Conservation (phyloP, 2,888 invertebrate species). For the Aphelenchoides bicaudatus region DNA sequence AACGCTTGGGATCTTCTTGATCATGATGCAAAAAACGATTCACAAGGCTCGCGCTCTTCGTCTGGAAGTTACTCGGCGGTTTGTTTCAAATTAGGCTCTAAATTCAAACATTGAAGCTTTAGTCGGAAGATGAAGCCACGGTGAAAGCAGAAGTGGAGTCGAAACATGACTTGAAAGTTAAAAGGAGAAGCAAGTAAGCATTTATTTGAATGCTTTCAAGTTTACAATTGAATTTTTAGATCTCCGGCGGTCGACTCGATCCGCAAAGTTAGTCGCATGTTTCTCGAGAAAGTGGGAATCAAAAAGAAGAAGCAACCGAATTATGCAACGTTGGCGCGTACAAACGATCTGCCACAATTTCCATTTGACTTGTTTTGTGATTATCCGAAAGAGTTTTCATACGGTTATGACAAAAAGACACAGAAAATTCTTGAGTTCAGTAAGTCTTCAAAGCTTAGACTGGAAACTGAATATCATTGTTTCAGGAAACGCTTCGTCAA, state of each 20-base stretch:
- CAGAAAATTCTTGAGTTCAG: too few relatives aligned
- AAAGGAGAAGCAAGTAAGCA: constrained; percentile 17
- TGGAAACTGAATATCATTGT: too few relatives aligned
- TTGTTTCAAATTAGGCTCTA: too few relatives aligned
- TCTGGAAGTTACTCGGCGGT: not conserved
- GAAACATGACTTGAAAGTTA: constrained; percentile 5
- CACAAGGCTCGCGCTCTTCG: not conserved
- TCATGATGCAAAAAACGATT: constrained; percentile 24
- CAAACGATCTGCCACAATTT: constrained; percentile 37
- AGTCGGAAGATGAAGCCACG: not conserved
- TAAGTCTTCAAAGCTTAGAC: too few relatives aligned
- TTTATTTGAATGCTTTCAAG: not conserved
- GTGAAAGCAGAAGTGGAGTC: constrained; percentile 4
- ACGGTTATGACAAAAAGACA: constrained; percentile 17
- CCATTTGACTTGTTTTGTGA: constrained; percentile 37
- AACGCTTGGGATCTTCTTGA: constrained; percentile 57
- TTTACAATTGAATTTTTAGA: constrained; percentile 26
- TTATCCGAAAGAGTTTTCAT: constrained; percentile 44
- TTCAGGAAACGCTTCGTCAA: too few relatives aligned
- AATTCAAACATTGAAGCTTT: not conserved
- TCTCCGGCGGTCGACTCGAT: constrained; percentile 55
- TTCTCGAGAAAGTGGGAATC: constrained; percentile 48
- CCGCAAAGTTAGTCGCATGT: constrained; percentile 42
- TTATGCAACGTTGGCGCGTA: constrained; percentile 26
- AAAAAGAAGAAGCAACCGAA: constrained; percentile 31